A percentile compares a stretch with the other conserved stretches of the same genome.
phyloP scores from a whole-genome alignment of 53 echinoderm and acorn worm species.

The Paracentrotus lividus region DNA sequence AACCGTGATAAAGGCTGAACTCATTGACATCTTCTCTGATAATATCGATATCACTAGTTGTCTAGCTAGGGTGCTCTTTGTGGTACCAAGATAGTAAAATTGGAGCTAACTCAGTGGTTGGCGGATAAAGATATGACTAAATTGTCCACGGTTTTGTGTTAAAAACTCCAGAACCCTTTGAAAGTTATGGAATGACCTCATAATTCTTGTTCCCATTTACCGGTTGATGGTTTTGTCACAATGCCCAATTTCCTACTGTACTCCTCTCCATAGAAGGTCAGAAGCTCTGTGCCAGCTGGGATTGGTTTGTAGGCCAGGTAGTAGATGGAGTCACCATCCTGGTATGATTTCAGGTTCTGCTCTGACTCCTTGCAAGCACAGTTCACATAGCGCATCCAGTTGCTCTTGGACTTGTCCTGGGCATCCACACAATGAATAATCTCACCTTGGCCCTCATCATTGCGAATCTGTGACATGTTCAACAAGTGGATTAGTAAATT shows the following conservation, averaged over 20 bases:
- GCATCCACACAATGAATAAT: slow-evolving; percentile 51
- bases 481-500: too few species aligned
- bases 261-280: slow-evolving; percentile 62
- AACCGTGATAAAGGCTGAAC: too few species aligned
- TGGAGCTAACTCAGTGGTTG: too few species aligned
- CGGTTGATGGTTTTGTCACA: neutral
- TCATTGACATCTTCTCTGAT: too few species aligned
- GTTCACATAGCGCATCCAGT: slow-evolving; percentile 72
- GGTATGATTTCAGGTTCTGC: slow-evolving; percentile 59
- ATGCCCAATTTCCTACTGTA: slow-evolving; percentile 47
- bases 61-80: too few species aligned
- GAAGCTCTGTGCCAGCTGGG: slow-evolving; percentile 43
- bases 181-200: too few species aligned
- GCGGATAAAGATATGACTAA: too few species aligned
- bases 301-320: slow-evolving; percentile 58
- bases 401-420: slow-evolving; percentile 22
- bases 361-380: slow-evolving; percentile 50
- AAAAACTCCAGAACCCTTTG: too few species aligned
- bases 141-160: too few species aligned
- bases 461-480: slow-evolving; percentile 54
- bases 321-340: slow-evolving; percentile 54
- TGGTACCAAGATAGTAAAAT: too few species aligned
- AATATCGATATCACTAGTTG: too few species aligned
- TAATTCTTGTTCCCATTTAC: neutral
- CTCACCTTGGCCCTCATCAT: slow-evolving; percentile 31